A percentile compares a stretch with the other conserved stretches of the same genome.
Evolutionary conservation across 2,113 vertebrate genomes (phyloP).

Genomic region (Anarrhichthys ocellatus): DNA sequence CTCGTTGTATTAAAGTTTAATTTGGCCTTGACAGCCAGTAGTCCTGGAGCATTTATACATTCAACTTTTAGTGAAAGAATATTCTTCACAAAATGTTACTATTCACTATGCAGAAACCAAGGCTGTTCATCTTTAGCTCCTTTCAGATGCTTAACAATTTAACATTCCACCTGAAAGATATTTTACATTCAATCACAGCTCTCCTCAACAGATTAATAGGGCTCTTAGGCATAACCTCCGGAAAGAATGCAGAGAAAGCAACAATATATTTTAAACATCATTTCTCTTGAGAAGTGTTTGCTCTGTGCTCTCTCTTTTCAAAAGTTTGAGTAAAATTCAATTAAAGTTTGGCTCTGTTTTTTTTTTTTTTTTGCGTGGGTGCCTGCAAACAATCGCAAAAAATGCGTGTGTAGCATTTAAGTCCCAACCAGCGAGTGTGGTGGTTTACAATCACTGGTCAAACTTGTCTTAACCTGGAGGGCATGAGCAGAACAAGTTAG

Average conservation of each 20-base stretch:
- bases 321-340: neutral
- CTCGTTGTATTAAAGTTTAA: neutral
- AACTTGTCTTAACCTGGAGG: conserved; percentile 43
- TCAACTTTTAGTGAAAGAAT: conserved; percentile 6
- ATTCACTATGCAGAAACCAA: conserved; percentile 24
- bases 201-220: neutral
- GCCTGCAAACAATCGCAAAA: neutral
- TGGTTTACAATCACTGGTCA: conserved; percentile 21
- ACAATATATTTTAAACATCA: neutral
- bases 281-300: neutral
- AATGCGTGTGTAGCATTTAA: neutral
- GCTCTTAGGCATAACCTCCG: neutral
- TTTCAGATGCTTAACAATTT: conserved; percentile 13
- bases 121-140: conserved; percentile 20
- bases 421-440: neutral
- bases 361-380: neutral
- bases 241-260: conserved; percentile 12
- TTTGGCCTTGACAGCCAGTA: conserved; percentile 1
- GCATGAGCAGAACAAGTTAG: conserved; percentile 6
- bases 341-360: neutral
- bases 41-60: neutral
- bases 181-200: conserved; percentile 27
- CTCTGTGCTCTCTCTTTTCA: neutral
- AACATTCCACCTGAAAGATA: conserved; percentile 22
- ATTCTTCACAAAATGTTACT: conserved; percentile 11